A percentile compares a stretch with the other conserved stretches of the same genome.
Conservation (phyloP, 2,888 invertebrate species). For the Philaethria dido region DNA sequence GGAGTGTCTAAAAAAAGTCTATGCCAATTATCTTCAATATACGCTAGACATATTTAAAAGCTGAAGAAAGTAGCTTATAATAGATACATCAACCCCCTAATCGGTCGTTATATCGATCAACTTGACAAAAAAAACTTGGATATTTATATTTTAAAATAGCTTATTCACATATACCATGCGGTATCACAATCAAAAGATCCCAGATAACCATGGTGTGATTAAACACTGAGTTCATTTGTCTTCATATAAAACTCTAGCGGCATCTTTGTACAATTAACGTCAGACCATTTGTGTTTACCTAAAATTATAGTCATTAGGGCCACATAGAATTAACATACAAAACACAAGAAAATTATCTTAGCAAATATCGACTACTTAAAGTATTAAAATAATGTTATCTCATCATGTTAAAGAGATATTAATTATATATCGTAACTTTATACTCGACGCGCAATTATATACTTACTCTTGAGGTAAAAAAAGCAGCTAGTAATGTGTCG, state of each 20-base stretch:
- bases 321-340: slow-evolving; percentile 14
- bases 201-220: neutral
- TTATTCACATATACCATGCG: neutral
- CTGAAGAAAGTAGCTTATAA: too few species aligned
- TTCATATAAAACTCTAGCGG: slow-evolving; percentile 22
- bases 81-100: too few species aligned
- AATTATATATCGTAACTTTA: slow-evolving; percentile 36
- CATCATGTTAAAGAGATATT: slow-evolving; percentile 40
- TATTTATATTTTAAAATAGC: too few species aligned
- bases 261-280: slow-evolving; percentile 39
- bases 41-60: too few species aligned
- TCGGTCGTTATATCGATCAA: too few species aligned
- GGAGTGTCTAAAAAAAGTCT: too few species aligned
- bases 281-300: slow-evolving; percentile 39
- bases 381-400: slow-evolving; percentile 38
- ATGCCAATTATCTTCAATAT: too few species aligned
- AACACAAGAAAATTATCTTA: slow-evolving; percentile 23
- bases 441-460: slow-evolving; percentile 29
- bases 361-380: slow-evolving; percentile 35
- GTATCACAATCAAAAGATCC: neutral
- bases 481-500: slow-evolving; percentile 16
- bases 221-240: slow-evolving; percentile 11
- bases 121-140: too few species aligned
- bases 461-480: slow-evolving; percentile 21
- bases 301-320: slow-evolving; percentile 38